These are phyloP conservation scores for Trematocara stigmaticum DNA, from an alignment of 2,113 vertebrate species.

Conservation along the genomic window DNA sequence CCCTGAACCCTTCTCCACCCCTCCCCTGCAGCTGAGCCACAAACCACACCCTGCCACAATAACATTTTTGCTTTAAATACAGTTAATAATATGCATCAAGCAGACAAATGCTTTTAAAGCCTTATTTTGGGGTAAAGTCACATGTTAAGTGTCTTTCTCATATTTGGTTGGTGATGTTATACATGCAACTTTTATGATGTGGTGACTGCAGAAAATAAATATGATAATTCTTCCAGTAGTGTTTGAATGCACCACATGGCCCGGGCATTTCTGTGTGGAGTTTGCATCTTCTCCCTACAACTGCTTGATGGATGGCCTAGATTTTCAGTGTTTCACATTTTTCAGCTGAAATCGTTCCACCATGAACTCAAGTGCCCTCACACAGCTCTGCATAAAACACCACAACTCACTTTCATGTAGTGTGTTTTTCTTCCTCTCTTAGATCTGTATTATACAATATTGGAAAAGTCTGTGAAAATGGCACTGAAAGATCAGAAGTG, in stretches of 20 bases:
- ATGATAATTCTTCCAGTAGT: not conserved
- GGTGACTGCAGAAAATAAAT: not conserved
- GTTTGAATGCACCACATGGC: not conserved
- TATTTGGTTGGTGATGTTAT: not conserved
- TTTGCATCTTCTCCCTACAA: not conserved
- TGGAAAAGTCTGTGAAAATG: not conserved
- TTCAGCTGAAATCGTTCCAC: not conserved
- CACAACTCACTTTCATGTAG: not conserved
- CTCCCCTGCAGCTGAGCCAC: not conserved
- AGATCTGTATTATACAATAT: not conserved
- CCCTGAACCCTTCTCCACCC: not conserved
- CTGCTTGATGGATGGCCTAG: not conserved
- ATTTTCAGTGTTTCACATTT: not conserved
- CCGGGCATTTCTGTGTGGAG: not conserved
- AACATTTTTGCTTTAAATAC: not conserved
- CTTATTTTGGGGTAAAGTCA: not conserved
- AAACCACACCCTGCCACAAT: not conserved
- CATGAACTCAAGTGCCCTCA: not conserved
- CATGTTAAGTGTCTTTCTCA: not conserved
- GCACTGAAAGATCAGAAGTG: not conserved
- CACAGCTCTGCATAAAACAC: not conserved
- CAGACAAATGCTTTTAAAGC: not conserved
- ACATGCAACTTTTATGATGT: not conserved
- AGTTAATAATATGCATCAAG: not conserved
- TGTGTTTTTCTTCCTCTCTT: not conserved